Evolutionary conservation across 2,113 vertebrate genomes (phyloP), one percentile per base, ranked within the genome.

Genomic region (Chaenogobius annularis): DNA sequence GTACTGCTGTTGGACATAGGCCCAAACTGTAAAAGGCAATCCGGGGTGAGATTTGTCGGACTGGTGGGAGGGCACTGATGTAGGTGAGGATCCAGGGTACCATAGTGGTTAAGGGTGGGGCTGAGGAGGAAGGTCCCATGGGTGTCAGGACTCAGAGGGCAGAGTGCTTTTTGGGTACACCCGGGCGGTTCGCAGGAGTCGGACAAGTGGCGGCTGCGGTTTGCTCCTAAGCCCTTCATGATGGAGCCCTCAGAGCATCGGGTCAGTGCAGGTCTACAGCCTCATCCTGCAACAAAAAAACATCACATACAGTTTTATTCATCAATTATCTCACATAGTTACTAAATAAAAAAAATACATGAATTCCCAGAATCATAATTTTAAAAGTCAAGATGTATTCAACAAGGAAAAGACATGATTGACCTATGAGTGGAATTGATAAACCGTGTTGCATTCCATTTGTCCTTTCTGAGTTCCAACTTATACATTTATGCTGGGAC

Each of bases 141-240:
- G 23, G 92, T 89, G 80, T 91, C 91, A 66, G 89, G 87, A 56
- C 68, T 83, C 26, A 93, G 64, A 73, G 94, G 83, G 75, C 95
- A 98, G 80, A 98, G 87, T 79, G 95, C 91, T 79, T 96, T 96
- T 47, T 95, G 93, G 70, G 92, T 79, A 61, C 86, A 88, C 67
- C 83, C 84, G 0, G 91, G 68, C 66, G 95, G 94, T 86, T 99
- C 98, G 89, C 96, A 94, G 68, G 96, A 96, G 83, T 98, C 96
- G 0, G 97, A 98, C 78, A 97, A 94, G 91, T 98, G 96, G 73
- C 95, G 96, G 84, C 94, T 94, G 91, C 96, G 97, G 87, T 96
- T 96, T 89, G 95, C 94, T 93, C 95, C 96, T 92, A 98, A 94
- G 90, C 97, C 97, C 94, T 99, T 99, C 98, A 99, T 99, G 93